Evolutionary conservation across 1,140 invertebrate species (phyloP).

Genomic region (Drosophila tsacasi): DNA sequence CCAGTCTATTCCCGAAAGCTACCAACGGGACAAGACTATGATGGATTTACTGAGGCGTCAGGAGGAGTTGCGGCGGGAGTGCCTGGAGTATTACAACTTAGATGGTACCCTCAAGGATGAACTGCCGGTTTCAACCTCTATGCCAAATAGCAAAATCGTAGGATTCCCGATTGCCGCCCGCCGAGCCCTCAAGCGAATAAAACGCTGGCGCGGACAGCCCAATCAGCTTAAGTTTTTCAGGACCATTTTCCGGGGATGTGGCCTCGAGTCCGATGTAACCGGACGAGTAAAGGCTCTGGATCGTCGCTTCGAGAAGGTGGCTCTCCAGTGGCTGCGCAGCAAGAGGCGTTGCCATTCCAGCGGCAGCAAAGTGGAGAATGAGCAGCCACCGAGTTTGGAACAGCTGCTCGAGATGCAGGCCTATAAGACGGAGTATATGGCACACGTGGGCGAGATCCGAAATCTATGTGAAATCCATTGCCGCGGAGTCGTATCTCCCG

Average conservation of each 20-base stretch:
- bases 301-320: conserved; percentile 22
- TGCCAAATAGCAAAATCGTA: not conserved
- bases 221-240: conserved; percentile 22
- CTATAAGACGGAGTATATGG: conserved; percentile 18
- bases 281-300: conserved; percentile 13
- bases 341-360: not conserved
- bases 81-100: conserved; percentile 35
- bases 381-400: not conserved
- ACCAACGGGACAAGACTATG: not conserved
- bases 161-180: conserved; percentile 15
- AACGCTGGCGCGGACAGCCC: conserved; percentile 29
- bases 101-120: conserved; percentile 20
- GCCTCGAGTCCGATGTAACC: not conserved
- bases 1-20: not conserved
- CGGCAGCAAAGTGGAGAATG: too few relatives aligned
- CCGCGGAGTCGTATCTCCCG: not conserved
- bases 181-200: conserved; percentile 24
- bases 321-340: conserved; percentile 12
- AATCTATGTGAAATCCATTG: conserved; percentile 33
- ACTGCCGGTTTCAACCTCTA: not conserved
- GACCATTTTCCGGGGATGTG: conserved; percentile 7
- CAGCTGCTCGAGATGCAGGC: not conserved
- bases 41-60: not conserved
- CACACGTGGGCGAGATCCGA: conserved; percentile 11
- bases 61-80: conserved; percentile 16